Base-by-base conservation (phyloP, 2,797 vertebrate genomes). In the Channa striata region DNA sequence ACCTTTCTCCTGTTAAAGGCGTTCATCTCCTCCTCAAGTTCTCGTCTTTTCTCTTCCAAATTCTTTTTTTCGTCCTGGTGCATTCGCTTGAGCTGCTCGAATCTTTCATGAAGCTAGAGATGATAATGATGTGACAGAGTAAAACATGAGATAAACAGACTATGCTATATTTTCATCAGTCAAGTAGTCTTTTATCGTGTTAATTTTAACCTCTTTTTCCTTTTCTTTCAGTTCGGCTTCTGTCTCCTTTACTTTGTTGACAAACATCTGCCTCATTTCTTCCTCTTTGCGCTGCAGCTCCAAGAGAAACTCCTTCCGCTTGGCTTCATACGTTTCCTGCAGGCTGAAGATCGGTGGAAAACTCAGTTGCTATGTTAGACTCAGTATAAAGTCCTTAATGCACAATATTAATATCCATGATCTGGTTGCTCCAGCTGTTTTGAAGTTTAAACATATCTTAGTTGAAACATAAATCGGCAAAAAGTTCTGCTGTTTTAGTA, bases 211-310 rank as follows among this genome's bases (percentile, higher is more conserved):
- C 96, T 97, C 97, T 89, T 95, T 95, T 65, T 99, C 98, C 71
- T 97, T 97, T 82, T 98, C 97, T 84, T 99, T 99, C 85, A 99
- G 89, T 87, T 99, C 97, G 5, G 95, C 94, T 81, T 99, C 97
- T 0, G 97, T 98, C 92, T 98, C 97, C 87, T 99, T 99, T 74
- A 99, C 98, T 92, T 97, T 98, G 90, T 94, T 96, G 74, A 99
- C 97, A 84, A 99, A 99, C 97, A 97, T 97, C 89, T 99, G 97
- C 72, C 97, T 95, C 98, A 99, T 99, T 87, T 96, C 96, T 72
- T 99, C 98, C 90, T 99, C 98, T 87, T 96, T 98, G 74, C 81
- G 94, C 90, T 99, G 97, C 74, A 99, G 92, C 78, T 99, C 97
- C 0, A 92, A 89, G 13, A 98, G 92, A 85, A 99, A 98, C 90